Conservation (phyloP, 2,797 vertebrate species). For the Streptopelia turtur region DNA sequence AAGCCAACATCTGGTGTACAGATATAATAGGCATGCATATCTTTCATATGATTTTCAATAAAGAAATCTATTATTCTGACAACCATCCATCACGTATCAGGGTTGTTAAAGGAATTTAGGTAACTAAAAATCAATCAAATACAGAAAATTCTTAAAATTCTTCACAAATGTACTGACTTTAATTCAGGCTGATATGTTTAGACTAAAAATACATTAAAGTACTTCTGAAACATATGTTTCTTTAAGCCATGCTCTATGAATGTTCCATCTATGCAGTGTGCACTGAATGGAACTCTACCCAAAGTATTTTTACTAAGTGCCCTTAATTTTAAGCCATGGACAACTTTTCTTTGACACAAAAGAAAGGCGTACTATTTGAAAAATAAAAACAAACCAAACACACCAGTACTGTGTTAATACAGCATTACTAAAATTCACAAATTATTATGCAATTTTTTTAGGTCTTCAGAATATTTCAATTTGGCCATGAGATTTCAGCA, state of each 20-base stretch:
- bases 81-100: background rate
- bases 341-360: background rate
- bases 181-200: background rate
- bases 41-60: background rate
- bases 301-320: background rate
- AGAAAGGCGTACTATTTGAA: background rate
- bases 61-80: background rate
- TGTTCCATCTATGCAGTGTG: background rate
- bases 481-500: background rate
- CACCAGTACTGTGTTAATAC: background rate
- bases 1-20: background rate
- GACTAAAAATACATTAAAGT: background rate
- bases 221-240: background rate
- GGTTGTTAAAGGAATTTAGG: background rate
- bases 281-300: background rate
- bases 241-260: background rate
- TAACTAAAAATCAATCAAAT: background rate
- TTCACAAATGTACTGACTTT: background rate
- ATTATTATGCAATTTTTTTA: background rate
- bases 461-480: background rate
- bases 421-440: background rate
- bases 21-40: background rate
- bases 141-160: background rate
- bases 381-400: background rate
- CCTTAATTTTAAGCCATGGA: background rate